Base-by-base conservation (phyloP, 2,797 vertebrate species). In the Zenarchopterus dispar region DNA sequence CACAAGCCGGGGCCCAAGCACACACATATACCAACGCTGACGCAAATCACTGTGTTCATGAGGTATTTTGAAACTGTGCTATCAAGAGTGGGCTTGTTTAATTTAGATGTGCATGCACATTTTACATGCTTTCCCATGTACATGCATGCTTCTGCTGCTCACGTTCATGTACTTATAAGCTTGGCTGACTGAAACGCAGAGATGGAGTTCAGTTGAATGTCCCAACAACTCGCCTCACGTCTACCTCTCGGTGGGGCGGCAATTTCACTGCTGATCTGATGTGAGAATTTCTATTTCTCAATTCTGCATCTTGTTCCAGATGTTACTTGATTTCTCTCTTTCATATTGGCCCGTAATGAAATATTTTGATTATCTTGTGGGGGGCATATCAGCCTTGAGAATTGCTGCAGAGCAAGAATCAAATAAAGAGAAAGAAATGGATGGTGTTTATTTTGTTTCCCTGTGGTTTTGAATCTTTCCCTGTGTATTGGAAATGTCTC, bases 291-390 rank as follows among this genome's bases (percentile, higher is more conserved):
- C 46, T 80, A 57, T 83, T 82, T 70, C 60, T 76, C 58, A 55
- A 60, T 61, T 70, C 60, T 67, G 65, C 80, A 72, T 77, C 73
- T 56, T 55, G 21, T 73, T 79, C 64, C 62, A 84, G 74, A 77
- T 75, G 80, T 67, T 64, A 70, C 72, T 80, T 74, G 65, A 65
- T 83, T 78, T 61, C 49, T 56, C 33, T 44, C 5, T 10, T 70
- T 63, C 58, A 59, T 73, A 74, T 70, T 74, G 77, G 31, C 56
- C 73, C 63, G 64, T 84, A 76, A 80, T 87, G 57, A 78, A 69
- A 78, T 58, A 75, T 81, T 76, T 77, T 73, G 56, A 84, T 84
- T 68, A 83, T 74, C 57, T 67, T 62, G 67, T 73, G 64, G 41
- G 13, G n/a, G 79, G 67, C 61, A 69, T 59, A 80, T 66, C 70